Evolutionary conservation across 2,888 invertebrate genomes (phyloP).

Genomic region (Drosophila colorata): DNA sequence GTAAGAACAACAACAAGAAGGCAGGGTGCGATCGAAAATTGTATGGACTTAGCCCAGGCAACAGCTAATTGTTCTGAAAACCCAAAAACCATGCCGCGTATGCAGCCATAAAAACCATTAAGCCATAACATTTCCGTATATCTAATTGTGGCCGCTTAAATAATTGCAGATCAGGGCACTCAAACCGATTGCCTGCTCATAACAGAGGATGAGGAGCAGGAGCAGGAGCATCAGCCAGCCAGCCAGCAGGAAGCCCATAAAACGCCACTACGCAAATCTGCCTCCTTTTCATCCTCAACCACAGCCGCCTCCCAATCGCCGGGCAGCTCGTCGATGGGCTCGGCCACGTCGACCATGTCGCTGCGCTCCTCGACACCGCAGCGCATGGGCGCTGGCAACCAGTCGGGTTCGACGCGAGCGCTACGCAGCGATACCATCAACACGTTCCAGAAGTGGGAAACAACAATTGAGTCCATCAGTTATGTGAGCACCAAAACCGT

Average conservation of each 20-base stretch:
- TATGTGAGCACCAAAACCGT: slow-evolving; percentile 84
- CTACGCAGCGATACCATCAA: slow-evolving; percentile 83
- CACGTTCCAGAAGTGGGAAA: slow-evolving; percentile 85
- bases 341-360: slow-evolving; percentile 78
- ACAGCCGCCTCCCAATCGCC: slow-evolving; percentile 63
- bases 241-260: slow-evolving; percentile 37
- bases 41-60: slow-evolving; percentile 28
- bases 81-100: slow-evolving; percentile 6
- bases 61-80: slow-evolving; percentile 41
- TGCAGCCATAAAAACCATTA: slow-evolving; percentile 17
- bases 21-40: slow-evolving; percentile 21
- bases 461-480: slow-evolving; percentile 84
- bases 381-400: slow-evolving; percentile 23
- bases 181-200: slow-evolving; percentile 80
- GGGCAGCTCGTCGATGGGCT: slow-evolving; percentile 73
- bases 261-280: slow-evolving; percentile 75
- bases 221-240: slow-evolving; percentile 1
- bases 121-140: slow-evolving; percentile 47
- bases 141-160: slow-evolving; percentile 5
- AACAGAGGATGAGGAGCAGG: slow-evolving; percentile 67
- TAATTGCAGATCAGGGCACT: slow-evolving; percentile 77
- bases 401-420: slow-evolving; percentile 56
- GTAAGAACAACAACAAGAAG: neutral
- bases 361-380: slow-evolving; percentile 72
- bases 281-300: slow-evolving; percentile 77